These are phyloP conservation scores for Drosophila parthenogenetica DNA, from an alignment of 2,888 invertebrate genomes.

Conservation along the genomic window DNA sequence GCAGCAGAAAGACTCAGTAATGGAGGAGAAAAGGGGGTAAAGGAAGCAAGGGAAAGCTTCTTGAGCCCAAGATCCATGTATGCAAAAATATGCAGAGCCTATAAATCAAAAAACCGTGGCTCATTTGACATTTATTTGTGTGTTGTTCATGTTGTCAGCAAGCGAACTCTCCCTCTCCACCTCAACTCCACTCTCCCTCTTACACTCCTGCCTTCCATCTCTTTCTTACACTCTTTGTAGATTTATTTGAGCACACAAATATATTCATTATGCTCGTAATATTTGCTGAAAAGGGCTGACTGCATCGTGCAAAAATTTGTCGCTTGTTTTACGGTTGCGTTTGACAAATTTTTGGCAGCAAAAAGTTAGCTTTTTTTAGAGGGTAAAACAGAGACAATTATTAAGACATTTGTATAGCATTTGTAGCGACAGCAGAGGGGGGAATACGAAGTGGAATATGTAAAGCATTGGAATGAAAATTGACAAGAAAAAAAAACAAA, in stretches of 20 bases:
- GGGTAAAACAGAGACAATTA: conserved; percentile 19
- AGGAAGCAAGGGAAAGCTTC: background rate
- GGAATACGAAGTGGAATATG: background rate
- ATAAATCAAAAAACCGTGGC: conserved; percentile 66
- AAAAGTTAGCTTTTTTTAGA: background rate
- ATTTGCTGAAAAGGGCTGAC: conserved; percentile 30
- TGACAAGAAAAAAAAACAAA: no score
- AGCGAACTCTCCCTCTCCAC: background rate
- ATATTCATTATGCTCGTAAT: conserved; percentile 27
- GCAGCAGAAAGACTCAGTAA: background rate
- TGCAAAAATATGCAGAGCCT: conserved; percentile 64
- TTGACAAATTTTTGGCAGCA: conserved; percentile 41
- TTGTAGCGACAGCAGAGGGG: background rate
- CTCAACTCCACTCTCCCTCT: background rate
- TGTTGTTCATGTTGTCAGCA: conserved; percentile 15
- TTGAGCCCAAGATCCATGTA: conserved; percentile 17
- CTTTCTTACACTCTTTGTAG: conserved; percentile 1
- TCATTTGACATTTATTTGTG: conserved; percentile 63
- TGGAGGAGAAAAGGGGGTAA: background rate
- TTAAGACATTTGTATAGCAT: conserved; percentile 12
- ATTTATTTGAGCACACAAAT: conserved; percentile 24
- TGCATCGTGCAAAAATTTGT: conserved; percentile 50
- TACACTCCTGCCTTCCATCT: background rate
- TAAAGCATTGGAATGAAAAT: background rate
- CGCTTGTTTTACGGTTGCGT: conserved; percentile 29